These are phyloP conservation scores for Aythya baeri DNA, from an alignment of 2,113 vertebrate genomes.

Conservation along the genomic window DNA sequence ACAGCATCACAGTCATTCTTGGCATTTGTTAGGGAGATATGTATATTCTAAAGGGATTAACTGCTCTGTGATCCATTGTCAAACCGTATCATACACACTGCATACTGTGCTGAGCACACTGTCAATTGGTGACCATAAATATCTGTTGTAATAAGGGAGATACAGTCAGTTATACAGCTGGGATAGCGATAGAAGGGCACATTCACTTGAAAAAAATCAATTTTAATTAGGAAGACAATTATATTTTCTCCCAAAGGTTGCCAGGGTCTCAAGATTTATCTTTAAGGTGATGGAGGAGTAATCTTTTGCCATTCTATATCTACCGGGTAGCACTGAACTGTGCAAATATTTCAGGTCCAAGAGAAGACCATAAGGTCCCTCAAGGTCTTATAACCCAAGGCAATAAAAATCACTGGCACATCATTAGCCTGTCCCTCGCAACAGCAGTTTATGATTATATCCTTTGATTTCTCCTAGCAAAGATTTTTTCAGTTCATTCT, in stretches of 20 bases:
- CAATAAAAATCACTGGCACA: conserved; percentile 61
- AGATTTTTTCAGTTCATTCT: neutral
- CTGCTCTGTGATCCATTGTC: neutral
- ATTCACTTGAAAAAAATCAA: conserved; percentile 72
- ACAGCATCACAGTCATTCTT: neutral
- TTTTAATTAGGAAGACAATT: conserved; percentile 79
- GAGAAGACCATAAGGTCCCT: conserved; percentile 43
- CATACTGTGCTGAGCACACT: conserved; percentile 28
- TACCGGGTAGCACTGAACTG: neutral
- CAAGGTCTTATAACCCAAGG: conserved; percentile 46
- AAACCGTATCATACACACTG: neutral
- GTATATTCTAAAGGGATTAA: conserved; percentile 17
- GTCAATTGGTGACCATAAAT: conserved; percentile 61
- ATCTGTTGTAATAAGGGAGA: conserved; percentile 52
- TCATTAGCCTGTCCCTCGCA: conserved; percentile 38
- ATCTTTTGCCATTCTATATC: conserved; percentile 56
- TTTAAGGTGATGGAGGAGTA: conserved; percentile 65
- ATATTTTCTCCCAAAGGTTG: conserved; percentile 70
- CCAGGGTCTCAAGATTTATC: conserved; percentile 72
- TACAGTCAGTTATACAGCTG: conserved; percentile 47
- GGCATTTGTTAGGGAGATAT: neutral
- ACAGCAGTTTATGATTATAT: conserved; percentile 38
- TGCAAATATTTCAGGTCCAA: conserved; percentile 52
- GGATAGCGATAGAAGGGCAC: conserved; percentile 63
- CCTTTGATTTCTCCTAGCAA: conserved; percentile 32